phyloP scores from a whole-genome alignment of 2,113 vertebrate species.

The Clarias macrocephalus region DNA sequence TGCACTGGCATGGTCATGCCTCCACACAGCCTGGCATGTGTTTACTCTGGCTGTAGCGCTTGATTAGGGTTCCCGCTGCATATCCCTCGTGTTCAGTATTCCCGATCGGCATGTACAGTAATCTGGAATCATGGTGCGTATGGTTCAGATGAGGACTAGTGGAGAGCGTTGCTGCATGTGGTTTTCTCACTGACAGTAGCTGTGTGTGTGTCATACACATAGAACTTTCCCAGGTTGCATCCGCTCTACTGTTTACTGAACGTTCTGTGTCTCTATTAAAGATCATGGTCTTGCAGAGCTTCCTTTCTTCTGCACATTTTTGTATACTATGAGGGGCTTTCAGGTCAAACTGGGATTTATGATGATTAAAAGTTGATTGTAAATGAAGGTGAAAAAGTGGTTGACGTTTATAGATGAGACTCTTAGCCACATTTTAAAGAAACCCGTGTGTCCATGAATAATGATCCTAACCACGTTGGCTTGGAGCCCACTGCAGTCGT shows the following conservation, averaged over 20 bases:
- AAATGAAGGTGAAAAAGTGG: no score
- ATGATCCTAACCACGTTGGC: no score
- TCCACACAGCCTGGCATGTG: constrained; percentile 23
- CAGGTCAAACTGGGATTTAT: no score
- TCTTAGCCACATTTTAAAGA: no score
- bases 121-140: constrained; percentile 67
- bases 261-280: not conserved
- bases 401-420: no score
- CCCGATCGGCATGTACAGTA: constrained; percentile 69
- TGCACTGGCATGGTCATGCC: constrained; percentile 5
- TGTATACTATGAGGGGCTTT: no score
- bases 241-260: not conserved
- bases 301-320: not conserved
- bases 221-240: not conserved
- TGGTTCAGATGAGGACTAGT: constrained; percentile 71
- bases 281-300: not conserved
- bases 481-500: no score
- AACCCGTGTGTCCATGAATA: no score
- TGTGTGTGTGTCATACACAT: constrained; percentile 14
- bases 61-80: constrained; percentile 26
- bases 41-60: constrained; percentile 43
- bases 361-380: no score
- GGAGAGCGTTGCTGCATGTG: constrained; percentile 71
- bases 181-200: constrained; percentile 62
- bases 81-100: constrained; percentile 51